Percentiles rank a stretch among this genome's conserved stretches.
These are phyloP conservation scores for Andrena bicolor DNA, from an alignment of 2,888 invertebrate species.

Conservation along the genomic window DNA sequence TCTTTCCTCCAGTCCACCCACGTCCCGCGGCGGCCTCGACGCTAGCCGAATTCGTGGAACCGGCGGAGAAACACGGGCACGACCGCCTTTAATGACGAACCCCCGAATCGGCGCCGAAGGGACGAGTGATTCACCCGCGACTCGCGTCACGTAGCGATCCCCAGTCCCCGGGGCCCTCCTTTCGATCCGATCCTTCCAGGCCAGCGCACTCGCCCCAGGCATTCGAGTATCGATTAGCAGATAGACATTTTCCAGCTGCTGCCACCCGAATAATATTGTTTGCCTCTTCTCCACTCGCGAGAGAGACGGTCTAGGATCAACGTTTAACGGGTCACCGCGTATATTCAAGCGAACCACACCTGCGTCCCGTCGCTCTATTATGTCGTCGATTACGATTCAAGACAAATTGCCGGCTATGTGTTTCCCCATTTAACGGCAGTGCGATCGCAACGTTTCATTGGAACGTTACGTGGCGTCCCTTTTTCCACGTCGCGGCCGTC, in stretches of 20 bases:
- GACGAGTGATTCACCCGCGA: conserved; percentile 39
- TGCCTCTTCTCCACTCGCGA: not conserved
- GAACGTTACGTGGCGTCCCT: conserved; percentile 28
- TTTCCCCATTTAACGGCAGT: conserved; percentile 57
- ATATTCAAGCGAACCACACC: conserved; percentile 63
- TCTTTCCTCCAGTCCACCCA: conserved; percentile 68
- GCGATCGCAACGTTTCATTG: conserved; percentile 20
- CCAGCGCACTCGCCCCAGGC: no score
- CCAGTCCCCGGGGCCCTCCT: not conserved
- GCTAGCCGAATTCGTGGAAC: conserved; percentile 56
- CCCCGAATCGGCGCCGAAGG: conserved; percentile 35
- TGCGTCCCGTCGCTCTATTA: conserved; percentile 57
- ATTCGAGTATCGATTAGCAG: no score
- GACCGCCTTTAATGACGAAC: conserved; percentile 41
- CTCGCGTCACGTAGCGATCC: not conserved
- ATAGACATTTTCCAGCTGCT: no score
- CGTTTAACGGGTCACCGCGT: conserved; percentile 59
- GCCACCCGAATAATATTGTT: no score
- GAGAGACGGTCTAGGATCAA: conserved; percentile 22
- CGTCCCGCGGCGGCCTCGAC: conserved; percentile 39
- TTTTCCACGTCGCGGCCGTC: conserved; percentile 13
- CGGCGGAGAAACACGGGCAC: conserved; percentile 40
- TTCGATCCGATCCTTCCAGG: not conserved
- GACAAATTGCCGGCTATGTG: conserved; percentile 51
- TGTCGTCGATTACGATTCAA: conserved; percentile 62